Percentiles rank a stretch among this genome's conserved stretches.
phyloP scores from a whole-genome alignment of 1,140 invertebrate species.

The Lordiphosa clarofinis region DNA sequence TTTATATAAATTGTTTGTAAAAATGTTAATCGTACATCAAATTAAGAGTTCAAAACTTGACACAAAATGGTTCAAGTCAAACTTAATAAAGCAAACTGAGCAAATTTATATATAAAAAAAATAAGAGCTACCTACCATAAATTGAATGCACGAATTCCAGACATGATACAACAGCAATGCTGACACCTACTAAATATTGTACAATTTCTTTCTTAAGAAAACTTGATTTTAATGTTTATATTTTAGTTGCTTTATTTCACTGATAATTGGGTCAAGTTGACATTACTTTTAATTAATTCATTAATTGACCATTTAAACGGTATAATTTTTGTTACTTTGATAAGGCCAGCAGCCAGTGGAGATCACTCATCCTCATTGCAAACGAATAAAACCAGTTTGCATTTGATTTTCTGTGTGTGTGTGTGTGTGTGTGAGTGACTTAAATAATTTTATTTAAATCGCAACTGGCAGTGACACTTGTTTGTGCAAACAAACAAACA shows the following conservation, averaged over 20 bases:
- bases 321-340: slow-evolving; percentile 25
- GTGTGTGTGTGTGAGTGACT: slow-evolving; percentile 10
- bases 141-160: slow-evolving; percentile 32
- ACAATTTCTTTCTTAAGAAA: not conserved
- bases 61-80: slow-evolving; percentile 20
- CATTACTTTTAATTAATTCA: slow-evolving; percentile 46
- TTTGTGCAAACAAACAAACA: slow-evolving; percentile 54
- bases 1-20: not conserved
- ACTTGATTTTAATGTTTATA: slow-evolving; percentile 15
- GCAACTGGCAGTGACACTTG: slow-evolving; percentile 66
- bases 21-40: no score
- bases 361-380: slow-evolving; percentile 6
- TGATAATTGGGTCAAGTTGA: slow-evolving; percentile 56
- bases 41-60: slow-evolving; percentile 25
- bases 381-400: slow-evolving; percentile 53
- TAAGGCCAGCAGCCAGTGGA: not conserved
- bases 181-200: slow-evolving; percentile 28
- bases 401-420: slow-evolving; percentile 40
- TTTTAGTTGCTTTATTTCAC: slow-evolving; percentile 8
- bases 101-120: slow-evolving; percentile 2
- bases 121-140: slow-evolving; percentile 7
- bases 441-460: slow-evolving; percentile 67
- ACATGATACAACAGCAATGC: slow-evolving; percentile 32
- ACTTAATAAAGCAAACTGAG: slow-evolving; percentile 12
- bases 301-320: slow-evolving; percentile 35